Evolutionary conservation across 2,888 invertebrate genomes (phyloP).

Genomic region (Chloroclysta siterata): DNA sequence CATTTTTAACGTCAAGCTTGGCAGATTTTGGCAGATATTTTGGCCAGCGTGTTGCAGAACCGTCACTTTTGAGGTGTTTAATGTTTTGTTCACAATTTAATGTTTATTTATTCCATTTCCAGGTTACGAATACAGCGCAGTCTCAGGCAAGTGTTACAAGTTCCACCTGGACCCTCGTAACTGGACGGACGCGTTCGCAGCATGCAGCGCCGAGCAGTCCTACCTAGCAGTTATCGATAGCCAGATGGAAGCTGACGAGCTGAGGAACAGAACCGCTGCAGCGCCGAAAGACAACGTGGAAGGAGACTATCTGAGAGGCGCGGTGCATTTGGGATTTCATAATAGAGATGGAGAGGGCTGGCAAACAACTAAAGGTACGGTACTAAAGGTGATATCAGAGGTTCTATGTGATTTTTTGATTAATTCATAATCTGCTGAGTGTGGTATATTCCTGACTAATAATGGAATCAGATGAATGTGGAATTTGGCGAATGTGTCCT

Average conservation of each 20-base stretch:
- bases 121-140: constrained; percentile 60
- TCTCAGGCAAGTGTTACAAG: constrained; percentile 64
- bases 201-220: constrained; percentile 64
- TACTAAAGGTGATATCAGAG: too few relatives aligned
- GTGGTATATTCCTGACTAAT: too few relatives aligned
- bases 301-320: constrained; percentile 50
- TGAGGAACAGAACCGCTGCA: constrained; percentile 52
- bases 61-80: too few relatives aligned
- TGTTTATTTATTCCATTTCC: constrained; percentile 27
- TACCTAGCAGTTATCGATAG: constrained; percentile 65
- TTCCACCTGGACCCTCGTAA: constrained; percentile 60
- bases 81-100: too few relatives aligned
- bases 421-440: too few relatives aligned
- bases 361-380: constrained; percentile 61
- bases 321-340: constrained; percentile 54
- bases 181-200: constrained; percentile 64
- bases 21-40: too few relatives aligned
- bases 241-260: constrained; percentile 54
- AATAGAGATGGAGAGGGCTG: constrained; percentile 46
- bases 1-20: too few relatives aligned
- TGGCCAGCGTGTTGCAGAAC: too few relatives aligned
- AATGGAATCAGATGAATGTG: too few relatives aligned
- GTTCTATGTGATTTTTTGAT: too few relatives aligned
- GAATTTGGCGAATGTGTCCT: too few relatives aligned
- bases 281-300: constrained; percentile 52